Percentiles rank a stretch among this genome's conserved stretches.
Conservation (phyloP, 2,113 vertebrate genomes). For the Garra rufa region DNA sequence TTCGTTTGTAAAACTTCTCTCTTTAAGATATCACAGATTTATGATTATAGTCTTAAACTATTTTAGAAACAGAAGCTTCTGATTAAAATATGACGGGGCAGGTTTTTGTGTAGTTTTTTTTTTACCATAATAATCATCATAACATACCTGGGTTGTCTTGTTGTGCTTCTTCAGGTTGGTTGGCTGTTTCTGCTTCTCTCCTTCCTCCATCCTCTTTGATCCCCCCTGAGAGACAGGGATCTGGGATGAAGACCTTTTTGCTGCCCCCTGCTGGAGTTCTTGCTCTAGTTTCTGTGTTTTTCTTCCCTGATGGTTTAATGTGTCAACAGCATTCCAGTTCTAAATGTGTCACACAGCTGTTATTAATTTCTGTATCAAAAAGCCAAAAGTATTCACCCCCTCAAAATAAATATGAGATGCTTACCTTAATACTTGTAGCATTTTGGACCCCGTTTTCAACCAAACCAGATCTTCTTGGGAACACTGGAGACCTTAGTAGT, state of each 20-base stretch:
- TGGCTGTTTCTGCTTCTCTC: slow-evolving; percentile 30
- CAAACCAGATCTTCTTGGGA: slow-evolving; percentile 48
- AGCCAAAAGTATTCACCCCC: not conserved
- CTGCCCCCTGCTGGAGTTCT: slow-evolving; percentile 56
- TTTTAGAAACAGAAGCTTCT: not conserved
- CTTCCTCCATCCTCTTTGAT: slow-evolving; percentile 29
- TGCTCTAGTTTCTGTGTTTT: slow-evolving; percentile 52
- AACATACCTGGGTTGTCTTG: slow-evolving; percentile 56
- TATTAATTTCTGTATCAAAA: not conserved
- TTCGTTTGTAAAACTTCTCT: slow-evolving; percentile 22
- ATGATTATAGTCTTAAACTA: not conserved
- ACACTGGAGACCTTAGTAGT: slow-evolving; percentile 43
- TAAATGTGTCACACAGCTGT: not conserved
- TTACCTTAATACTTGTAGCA: slow-evolving; percentile 66
- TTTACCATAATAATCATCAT: not conserved
- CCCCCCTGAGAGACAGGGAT: slow-evolving; percentile 57
- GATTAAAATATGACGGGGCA: not conserved
- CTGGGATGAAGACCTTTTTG: slow-evolving; percentile 56
- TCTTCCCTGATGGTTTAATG: slow-evolving; percentile 41
- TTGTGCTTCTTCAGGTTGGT: slow-evolving; percentile 54
- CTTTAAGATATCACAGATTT: not conserved
- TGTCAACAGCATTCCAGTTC: slow-evolving; percentile 60
- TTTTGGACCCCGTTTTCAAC: slow-evolving; percentile 60
- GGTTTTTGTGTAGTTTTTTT: not conserved
- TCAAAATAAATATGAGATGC: not conserved